phyloP scores from a whole-genome alignment of 2,113 vertebrate species.

The Panurus biarmicus region DNA sequence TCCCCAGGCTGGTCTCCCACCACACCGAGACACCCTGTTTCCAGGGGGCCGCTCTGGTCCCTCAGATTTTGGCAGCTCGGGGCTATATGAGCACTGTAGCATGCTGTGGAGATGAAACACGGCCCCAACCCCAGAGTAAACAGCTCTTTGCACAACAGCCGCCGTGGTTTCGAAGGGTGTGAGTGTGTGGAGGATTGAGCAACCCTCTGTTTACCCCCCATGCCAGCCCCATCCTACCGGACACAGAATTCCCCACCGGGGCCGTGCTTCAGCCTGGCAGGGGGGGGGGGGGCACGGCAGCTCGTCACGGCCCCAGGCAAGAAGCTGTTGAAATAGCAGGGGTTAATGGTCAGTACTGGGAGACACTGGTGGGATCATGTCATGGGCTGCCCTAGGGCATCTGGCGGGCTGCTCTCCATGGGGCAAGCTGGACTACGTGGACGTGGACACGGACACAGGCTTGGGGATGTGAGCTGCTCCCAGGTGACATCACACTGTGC shows the following conservation, averaged over 20 bases:
- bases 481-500: fast-evolving
- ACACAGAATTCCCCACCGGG: fast-evolving
- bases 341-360: not conserved
- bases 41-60: not conserved
- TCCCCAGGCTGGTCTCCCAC: not conserved
- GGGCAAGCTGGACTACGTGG: fast-evolving
- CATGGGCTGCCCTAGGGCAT: not conserved
- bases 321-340: not conserved
- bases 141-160: conserved; percentile 40
- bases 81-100: fast-evolving
- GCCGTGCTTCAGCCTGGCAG: not conserved
- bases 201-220: not conserved
- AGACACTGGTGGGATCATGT: not conserved
- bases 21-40: not conserved
- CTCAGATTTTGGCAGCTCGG: fast-evolving
- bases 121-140: not conserved
- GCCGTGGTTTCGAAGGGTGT: not conserved
- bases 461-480: not conserved
- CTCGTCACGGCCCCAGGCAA: fast-evolving
- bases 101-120: fast-evolving
- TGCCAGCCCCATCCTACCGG: not conserved
- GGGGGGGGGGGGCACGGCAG: fast-evolving
- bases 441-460: not conserved
- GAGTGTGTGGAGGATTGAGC: not conserved
- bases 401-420: fast-evolving